Conservation (phyloP, 2,113 vertebrate species). For the Lepus timidus region DNA sequence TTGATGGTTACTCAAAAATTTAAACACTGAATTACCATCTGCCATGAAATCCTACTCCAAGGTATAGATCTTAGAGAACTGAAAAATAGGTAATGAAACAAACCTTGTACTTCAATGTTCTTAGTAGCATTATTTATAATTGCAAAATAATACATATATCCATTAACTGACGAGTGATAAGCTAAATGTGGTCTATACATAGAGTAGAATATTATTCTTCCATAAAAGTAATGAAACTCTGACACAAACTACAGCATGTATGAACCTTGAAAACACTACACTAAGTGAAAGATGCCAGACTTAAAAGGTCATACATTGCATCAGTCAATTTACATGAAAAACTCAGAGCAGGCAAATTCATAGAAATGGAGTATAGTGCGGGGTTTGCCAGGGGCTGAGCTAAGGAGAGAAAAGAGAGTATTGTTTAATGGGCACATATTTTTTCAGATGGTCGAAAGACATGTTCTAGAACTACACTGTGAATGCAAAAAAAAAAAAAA, state of each 20-base stretch:
- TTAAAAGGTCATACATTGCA: too few species aligned
- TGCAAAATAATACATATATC: neutral
- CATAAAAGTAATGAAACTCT: neutral
- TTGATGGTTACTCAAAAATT: neutral
- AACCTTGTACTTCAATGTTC: neutral
- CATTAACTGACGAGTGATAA: neutral
- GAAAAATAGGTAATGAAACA: neutral
- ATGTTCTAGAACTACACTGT: neutral
- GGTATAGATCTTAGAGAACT: neutral
- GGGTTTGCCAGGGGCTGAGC: neutral
- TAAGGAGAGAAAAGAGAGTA: fast-evolving
- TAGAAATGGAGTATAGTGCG: neutral
- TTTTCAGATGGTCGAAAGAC: neutral
- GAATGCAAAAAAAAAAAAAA: neutral
- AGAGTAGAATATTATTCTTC: neutral
- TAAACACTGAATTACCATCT: neutral
- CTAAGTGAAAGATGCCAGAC: neutral
- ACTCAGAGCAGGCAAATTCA: neutral
- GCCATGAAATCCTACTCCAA: neutral
- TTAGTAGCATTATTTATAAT: neutral
- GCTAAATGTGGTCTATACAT: neutral
- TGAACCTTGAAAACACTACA: neutral
- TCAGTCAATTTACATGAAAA: neutral
- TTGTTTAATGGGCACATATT: neutral
- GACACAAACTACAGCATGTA: too few species aligned